A percentile compares a stretch with the other conserved stretches of the same genome.
These are phyloP conservation scores for Priapulus caudatus DNA, from an alignment of 2,888 invertebrate species.

Conservation along the genomic window DNA sequence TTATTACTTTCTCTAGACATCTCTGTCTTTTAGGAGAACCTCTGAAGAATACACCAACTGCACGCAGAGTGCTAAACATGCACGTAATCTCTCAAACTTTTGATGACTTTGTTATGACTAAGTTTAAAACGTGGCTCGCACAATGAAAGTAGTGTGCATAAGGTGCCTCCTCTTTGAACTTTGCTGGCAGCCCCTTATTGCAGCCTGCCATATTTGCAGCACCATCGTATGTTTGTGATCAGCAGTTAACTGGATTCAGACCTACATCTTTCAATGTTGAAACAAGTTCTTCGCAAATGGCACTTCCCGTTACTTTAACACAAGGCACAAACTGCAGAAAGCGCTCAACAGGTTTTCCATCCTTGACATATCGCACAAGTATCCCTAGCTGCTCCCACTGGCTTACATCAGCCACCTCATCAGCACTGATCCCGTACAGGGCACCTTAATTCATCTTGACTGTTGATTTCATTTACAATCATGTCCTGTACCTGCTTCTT, in stretches of 20 bases:
- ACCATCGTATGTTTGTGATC: neutral
- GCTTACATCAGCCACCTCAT: neutral
- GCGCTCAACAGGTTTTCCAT: neutral
- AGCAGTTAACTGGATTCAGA: neutral
- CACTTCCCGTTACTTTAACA: neutral
- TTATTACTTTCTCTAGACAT: too few relatives aligned
- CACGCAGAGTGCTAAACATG: too few relatives aligned
- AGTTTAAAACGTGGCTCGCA: too few relatives aligned
- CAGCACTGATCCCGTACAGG: neutral
- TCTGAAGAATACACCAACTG: too few relatives aligned
- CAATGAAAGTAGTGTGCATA: neutral
- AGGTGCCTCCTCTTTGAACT: neutral
- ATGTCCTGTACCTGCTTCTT: neutral
- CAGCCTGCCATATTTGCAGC: neutral
- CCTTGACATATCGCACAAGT: neutral
- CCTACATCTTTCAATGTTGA: neutral
- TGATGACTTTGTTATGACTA: too few relatives aligned
- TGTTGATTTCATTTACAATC: neutral
- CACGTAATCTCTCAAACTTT: too few relatives aligned
- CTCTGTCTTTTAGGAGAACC: too few relatives aligned
- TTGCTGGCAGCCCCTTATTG: neutral
- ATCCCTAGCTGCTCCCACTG: neutral
- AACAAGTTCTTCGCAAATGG: neutral
- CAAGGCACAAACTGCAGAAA: neutral
- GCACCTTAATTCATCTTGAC: neutral